A percentile compares a stretch with the other conserved stretches of the same genome.
These are phyloP conservation scores for Nesidiocoris tenuis DNA, from an alignment of 2,888 invertebrate species.

Conservation along the genomic window DNA sequence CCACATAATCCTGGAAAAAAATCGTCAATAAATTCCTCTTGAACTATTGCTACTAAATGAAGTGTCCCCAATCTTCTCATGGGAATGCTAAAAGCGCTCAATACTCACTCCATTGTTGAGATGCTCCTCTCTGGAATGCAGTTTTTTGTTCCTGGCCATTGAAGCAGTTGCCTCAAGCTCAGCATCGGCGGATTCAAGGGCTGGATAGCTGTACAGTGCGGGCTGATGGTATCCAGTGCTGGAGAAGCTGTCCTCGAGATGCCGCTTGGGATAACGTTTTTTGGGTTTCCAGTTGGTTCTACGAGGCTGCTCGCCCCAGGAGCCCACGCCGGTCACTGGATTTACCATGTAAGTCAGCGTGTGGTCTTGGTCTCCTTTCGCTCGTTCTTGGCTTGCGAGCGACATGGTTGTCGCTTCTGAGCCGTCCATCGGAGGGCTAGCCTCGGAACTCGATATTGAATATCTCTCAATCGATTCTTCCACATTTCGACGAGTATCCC, in stretches of 20 bases:
- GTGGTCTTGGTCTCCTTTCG: slow-evolving; percentile 15
- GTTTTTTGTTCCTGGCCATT: slow-evolving; percentile 1
- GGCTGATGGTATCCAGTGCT: neutral
- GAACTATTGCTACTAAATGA: no score
- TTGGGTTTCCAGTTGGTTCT: slow-evolving; percentile 26
- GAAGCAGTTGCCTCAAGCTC: neutral
- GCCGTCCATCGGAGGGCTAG: neutral
- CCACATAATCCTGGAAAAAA: neutral
- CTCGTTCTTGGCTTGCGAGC: neutral
- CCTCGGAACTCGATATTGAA: slow-evolving; percentile 15
- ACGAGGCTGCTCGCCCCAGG: slow-evolving; percentile 44
- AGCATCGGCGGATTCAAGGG: neutral
- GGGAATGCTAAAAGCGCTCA: neutral
- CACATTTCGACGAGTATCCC: neutral
- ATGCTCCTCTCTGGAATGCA: slow-evolving; percentile 4
- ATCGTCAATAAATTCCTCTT: no score
- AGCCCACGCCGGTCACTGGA: slow-evolving; percentile 46
- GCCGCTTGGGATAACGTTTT: slow-evolving; percentile 11
- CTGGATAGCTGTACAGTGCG: neutral
- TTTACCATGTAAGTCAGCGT: slow-evolving; percentile 48
- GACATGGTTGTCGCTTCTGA: neutral
- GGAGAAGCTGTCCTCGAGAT: neutral
- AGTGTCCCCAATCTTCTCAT: no score
- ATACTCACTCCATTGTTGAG: neutral
- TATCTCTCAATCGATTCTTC: slow-evolving; percentile 27